Evolutionary conservation across 2,113 vertebrate genomes (phyloP), one percentile per base, ranked within the genome.

Genomic region (Toxostoma redivivum): DNA sequence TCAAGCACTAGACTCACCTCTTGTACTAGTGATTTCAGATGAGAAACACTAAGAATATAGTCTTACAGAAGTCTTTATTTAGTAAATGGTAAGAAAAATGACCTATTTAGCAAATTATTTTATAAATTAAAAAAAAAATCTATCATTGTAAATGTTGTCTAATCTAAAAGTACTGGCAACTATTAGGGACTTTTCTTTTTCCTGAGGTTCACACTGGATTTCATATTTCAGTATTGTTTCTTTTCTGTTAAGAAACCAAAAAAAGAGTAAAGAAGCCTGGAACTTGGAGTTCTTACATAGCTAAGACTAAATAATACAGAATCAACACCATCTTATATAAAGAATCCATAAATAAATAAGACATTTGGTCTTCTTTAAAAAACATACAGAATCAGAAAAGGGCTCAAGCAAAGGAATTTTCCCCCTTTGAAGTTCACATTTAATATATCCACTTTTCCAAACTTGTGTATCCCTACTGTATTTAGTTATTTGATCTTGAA

Each of bases 321-420:
- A 61, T 69, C 53, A 61, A 38, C 48, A 84, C 1, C 11, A 44
- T 23, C 14, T 82, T 72, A 35, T 57, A 50, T n/a, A 84, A 94
- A 78, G 69, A 85, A 83, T 77, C 31, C 10, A 86, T 93, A 83
- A 82, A 90, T 78, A 90, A 92, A 88, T 83, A 86, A 88, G 11
- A 6, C 44, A 62, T 7, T 4, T 0, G 5, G 10, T 28, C 38
- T 61, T 91, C 77, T 82, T 93, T 73, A 66, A 19, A 88, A 93
- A 95, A 88, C 7, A 54, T 40, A 72, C 9, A 60, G 73, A 67
- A 82, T 69, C 31, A 58, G 54, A 37, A 77, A 88, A 85, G 5
- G 6, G 38, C 27, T 94, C 73, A 77, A 91, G n/a, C 37, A 94
- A 91, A 92, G 35, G 45, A 90, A 58, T 33, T 77, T 79, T 92